Evolutionary conservation across 2,113 vertebrate species (phyloP), one percentile per base, ranked within the genome.

Genomic region (Lamprologus lemairii): DNA sequence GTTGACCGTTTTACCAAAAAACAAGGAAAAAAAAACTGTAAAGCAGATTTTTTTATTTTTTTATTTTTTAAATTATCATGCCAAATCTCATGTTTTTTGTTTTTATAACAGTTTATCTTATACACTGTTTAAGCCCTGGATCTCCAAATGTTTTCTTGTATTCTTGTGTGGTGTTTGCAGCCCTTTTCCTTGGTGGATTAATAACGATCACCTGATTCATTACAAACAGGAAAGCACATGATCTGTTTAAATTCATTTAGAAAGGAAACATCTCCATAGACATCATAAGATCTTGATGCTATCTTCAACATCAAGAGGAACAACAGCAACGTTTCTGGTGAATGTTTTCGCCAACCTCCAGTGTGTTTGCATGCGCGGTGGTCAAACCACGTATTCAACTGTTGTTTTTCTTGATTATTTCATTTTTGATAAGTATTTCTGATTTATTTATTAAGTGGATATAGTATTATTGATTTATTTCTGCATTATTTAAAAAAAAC

Each of bases 111-210:
- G 33, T 37, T 21, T 21, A 0, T 68, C 63, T 40, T 13, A 21
- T 68, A 40, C 7, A 40, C 0, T 0, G n/a, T 21, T 71, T 16
- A 16, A 16, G 0, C n/a, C 0, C 65, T 71, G 37, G 4, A 47
- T 26, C 23, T 47, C 21, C 71, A 47, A 3, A 5, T 49, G 42
- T 31, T 49, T 75, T 5, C 26, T 1, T 49, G 26, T 31, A 49
- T 19, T 31, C 23, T 28, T 47, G 26, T 49, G 16, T 1, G 9
- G 7, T 51, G 45, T 51, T 51, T 78, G 17, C 7, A 31, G 16
- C 45, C 4, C 17, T 4, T 51, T 78, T 51, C 26, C 45, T 51
- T 78, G 6, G 7, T 31, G 4, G 73, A 0, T 33, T 78, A 78
- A 78, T 49, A 78, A 51, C 0, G 3, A 7, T 51, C 16, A 5